These are phyloP conservation scores for Grammomys surdaster DNA, from an alignment of 2,113 vertebrate genomes.

Conservation along the genomic window DNA sequence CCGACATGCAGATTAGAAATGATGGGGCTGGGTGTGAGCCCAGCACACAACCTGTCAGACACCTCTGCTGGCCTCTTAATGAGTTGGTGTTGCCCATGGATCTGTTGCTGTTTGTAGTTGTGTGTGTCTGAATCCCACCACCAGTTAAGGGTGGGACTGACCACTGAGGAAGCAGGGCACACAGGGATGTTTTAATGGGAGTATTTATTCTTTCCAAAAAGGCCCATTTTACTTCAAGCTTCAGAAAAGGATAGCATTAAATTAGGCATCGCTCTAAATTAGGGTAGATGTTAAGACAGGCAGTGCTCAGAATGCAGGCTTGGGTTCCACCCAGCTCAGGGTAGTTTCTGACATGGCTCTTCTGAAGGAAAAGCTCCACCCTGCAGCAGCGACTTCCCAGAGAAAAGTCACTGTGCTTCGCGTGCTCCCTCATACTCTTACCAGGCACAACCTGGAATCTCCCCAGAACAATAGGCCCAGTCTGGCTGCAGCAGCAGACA, in stretches of 20 bases:
- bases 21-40: slow-evolving; percentile 54
- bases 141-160: neutral
- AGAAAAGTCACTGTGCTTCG: neutral
- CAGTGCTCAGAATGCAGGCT: neutral
- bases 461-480: neutral
- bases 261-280: neutral
- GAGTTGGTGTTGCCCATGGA: slow-evolving; percentile 4
- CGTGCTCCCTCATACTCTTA: neutral
- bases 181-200: neutral
- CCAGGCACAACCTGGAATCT: neutral
- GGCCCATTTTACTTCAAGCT: slow-evolving; percentile 53
- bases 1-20: neutral
- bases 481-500: neutral
- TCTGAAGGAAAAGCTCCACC: fast-evolving
- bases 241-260: slow-evolving; percentile 33
- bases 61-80: slow-evolving; percentile 36
- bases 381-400: fast-evolving
- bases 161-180: neutral
- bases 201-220: neutral
- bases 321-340: neutral
- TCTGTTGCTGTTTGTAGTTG: neutral
- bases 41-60: neutral
- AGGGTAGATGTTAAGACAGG: neutral
- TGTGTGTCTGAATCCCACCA: neutral
- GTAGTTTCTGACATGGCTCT: fast-evolving